Conservation (phyloP, 2,797 vertebrate species). For the Phataginus tricuspis region DNA sequence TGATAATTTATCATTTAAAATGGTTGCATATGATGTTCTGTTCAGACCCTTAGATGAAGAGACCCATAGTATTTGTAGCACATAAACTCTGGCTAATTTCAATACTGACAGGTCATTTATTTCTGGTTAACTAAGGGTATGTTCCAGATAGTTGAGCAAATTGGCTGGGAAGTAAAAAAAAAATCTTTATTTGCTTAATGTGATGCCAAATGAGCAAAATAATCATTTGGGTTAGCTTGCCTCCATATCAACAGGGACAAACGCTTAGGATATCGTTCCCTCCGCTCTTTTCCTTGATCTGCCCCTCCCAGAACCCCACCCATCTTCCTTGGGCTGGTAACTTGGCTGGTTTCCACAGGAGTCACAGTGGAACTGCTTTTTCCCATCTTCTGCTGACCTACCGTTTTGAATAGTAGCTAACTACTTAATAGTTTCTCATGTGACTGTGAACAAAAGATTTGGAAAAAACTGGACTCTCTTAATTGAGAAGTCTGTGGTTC, state of each 20-base stretch:
- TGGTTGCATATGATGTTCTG: not conserved
- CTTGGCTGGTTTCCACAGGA: not conserved
- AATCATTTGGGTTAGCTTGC: not conserved
- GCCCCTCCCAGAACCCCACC: not conserved
- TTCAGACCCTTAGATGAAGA: not conserved
- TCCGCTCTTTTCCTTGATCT: not conserved
- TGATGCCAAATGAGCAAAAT: not conserved
- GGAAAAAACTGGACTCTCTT: not conserved
- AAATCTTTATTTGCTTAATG: conserved; percentile 12
- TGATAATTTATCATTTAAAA: not conserved
- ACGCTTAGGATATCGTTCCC: not conserved
- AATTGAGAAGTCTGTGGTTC: not conserved
- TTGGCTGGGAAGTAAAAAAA: not conserved
- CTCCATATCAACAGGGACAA: not conserved
- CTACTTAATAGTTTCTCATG: not conserved
- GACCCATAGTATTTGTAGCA: not conserved
- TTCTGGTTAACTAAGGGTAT: conserved; percentile 38
- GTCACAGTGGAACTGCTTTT: not conserved
- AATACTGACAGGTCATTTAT: not conserved
- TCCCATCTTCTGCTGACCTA: not conserved
- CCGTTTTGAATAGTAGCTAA: not conserved
- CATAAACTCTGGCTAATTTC: not conserved
- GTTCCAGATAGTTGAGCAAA: not conserved
- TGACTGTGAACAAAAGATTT: not conserved
- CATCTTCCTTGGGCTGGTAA: not conserved